Percentiles rank a stretch among this genome's conserved stretches.
Conservation (phyloP, 2,113 vertebrate genomes). For the Edolisoma coerulescens region DNA sequence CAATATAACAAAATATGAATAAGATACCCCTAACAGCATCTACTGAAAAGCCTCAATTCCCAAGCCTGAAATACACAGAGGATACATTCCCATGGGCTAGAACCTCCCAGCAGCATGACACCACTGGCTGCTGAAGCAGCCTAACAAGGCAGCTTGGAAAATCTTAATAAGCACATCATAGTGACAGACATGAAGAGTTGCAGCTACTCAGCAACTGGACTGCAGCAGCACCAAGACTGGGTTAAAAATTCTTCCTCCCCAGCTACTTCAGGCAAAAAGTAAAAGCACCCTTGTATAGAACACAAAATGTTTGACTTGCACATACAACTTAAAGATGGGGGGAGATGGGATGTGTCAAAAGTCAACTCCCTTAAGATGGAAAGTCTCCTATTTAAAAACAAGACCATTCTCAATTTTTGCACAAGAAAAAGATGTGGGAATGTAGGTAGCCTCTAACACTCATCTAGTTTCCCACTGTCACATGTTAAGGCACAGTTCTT, state of each 20-base stretch:
- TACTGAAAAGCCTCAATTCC: not conserved
- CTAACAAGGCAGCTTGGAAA: not conserved
- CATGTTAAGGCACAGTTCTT: not conserved
- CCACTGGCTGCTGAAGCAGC: not conserved
- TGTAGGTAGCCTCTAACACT: not conserved
- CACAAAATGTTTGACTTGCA: not conserved
- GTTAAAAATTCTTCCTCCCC: not conserved
- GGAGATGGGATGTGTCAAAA: too few relatives aligned
- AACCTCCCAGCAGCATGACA: not conserved
- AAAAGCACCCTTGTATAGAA: rapidly evolving
- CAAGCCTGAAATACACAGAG: not conserved
- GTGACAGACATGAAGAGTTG: not conserved
- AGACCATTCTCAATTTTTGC: not conserved
- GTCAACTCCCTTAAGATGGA: not conserved
- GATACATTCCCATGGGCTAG: too few relatives aligned
- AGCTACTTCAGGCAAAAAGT: not conserved
- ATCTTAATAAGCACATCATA: not conserved
- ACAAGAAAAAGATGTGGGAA: not conserved
- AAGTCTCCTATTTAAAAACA: not conserved
- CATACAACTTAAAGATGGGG: not conserved
- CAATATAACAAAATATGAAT: not conserved
- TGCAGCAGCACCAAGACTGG: not conserved
- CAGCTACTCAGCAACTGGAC: not conserved
- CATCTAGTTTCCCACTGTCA: not conserved
- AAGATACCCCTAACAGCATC: not conserved